These are phyloP conservation scores for Nasonia longicornis DNA, from an alignment of 1,140 invertebrate genomes.

Conservation along the genomic window DNA sequence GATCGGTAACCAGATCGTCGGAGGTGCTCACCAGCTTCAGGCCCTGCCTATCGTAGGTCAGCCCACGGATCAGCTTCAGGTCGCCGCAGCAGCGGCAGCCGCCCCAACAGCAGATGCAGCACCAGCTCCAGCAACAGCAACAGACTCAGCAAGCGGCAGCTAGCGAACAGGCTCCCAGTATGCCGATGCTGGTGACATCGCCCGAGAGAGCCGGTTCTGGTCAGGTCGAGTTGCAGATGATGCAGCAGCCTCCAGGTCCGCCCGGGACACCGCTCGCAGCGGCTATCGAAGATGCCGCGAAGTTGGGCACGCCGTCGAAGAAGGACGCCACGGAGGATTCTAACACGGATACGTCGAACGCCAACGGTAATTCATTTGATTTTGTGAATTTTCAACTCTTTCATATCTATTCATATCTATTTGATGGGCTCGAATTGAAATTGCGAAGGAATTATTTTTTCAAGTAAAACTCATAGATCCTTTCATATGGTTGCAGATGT, in stretches of 20 bases:
- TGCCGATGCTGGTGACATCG: slow-evolving; percentile 40
- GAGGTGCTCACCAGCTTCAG: slow-evolving; percentile 58
- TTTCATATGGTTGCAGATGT: slow-evolving; percentile 50
- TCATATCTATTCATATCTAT: no score
- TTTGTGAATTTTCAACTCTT: no score
- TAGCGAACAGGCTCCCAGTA: slow-evolving; percentile 48
- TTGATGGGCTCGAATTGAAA: not conserved
- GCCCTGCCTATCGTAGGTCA: slow-evolving; percentile 57
- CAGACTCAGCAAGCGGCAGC: slow-evolving; percentile 20
- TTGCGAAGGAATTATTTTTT: not conserved
- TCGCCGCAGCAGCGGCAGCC: slow-evolving; percentile 57
- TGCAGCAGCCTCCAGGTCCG: slow-evolving; percentile 26
- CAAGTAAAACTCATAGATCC: not conserved
- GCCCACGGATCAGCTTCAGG: slow-evolving; percentile 49
- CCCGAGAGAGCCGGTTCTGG: slow-evolving; percentile 17
- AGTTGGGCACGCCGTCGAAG: not conserved
- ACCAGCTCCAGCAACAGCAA: slow-evolving; percentile 43
- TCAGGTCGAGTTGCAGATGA: slow-evolving; percentile 21
- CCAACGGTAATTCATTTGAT: not conserved
- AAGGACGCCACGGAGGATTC: slow-evolving; percentile 26
- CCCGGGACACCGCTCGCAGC: slow-evolving; percentile 17
- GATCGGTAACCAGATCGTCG: slow-evolving; percentile 65
- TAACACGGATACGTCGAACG: slow-evolving; percentile 14
- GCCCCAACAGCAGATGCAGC: slow-evolving; percentile 55
- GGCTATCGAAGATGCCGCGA: not conserved